These are phyloP conservation scores for Moxostoma hubbsi DNA, from an alignment of 2,797 vertebrate genomes.

Conservation along the genomic window DNA sequence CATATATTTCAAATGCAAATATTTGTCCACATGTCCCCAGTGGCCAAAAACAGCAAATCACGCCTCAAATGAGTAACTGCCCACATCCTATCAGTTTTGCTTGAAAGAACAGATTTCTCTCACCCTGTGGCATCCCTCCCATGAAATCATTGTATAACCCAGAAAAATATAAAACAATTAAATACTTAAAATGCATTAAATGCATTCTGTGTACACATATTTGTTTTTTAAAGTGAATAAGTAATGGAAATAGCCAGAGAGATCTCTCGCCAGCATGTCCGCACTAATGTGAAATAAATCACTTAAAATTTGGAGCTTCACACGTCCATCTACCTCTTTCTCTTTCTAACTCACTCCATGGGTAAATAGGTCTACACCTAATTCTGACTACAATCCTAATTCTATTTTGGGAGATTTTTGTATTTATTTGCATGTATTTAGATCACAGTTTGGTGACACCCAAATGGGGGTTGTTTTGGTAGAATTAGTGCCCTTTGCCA, in stretches of 20 bases:
- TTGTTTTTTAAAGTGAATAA: not conserved
- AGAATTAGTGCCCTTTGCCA: slow-evolving; percentile 28
- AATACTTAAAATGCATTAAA: slow-evolving; percentile 31
- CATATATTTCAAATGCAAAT: not conserved
- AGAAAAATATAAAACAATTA: not conserved
- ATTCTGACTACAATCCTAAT: slow-evolving; percentile 38
- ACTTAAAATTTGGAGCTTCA: slow-evolving; percentile 10
- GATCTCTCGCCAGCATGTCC: not conserved
- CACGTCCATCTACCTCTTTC: not conserved
- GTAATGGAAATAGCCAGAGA: slow-evolving; percentile 7
- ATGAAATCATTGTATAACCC: not conserved
- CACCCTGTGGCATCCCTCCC: slow-evolving; percentile 9
- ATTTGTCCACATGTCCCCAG: not conserved
- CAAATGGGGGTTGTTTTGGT: slow-evolving; percentile 25
- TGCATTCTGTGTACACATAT: slow-evolving; percentile 16
- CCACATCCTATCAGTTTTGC: slow-evolving; percentile 30
- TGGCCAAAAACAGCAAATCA: slow-evolving; percentile 1
- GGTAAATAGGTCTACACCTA: slow-evolving; percentile 4
- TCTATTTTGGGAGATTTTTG: slow-evolving; percentile 44
- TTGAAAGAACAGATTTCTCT: slow-evolving; percentile 29
- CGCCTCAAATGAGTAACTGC: not conserved
- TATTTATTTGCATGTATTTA: slow-evolving; percentile 42
- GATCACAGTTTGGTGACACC: slow-evolving; percentile 30
- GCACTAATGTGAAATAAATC: slow-evolving; percentile 8
- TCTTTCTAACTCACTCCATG: slow-evolving; percentile 1